A percentile compares a stretch with the other conserved stretches of the same genome.
Evolutionary conservation across 2,888 invertebrate genomes (phyloP).

Genomic region (Athalia rosae): DNA sequence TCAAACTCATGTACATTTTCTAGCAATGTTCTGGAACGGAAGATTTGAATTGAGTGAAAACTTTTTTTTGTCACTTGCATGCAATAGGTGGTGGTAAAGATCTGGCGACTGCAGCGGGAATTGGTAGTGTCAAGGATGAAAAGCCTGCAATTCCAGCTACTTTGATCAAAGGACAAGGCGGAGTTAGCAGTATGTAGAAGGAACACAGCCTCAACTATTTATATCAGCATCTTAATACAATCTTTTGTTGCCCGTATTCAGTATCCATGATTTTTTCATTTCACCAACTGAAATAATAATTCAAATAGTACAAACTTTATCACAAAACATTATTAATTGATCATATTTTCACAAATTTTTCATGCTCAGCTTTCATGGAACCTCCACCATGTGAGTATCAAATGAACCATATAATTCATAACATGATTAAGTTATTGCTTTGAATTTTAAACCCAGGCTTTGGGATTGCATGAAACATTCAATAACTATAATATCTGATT

Average conservation of each 20-base stretch:
- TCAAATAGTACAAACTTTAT: not conserved
- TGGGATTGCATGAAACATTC: no score
- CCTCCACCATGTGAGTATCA: conserved; percentile 36
- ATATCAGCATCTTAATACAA: not conserved
- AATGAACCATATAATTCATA: not conserved
- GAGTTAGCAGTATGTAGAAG: conserved; percentile 59
- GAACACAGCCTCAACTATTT: not conserved
- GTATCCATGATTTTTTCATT: not conserved
- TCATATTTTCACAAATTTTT: not conserved
- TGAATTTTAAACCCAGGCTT: not conserved
- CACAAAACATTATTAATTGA: not conserved
- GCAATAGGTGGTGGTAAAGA: conserved; percentile 88
- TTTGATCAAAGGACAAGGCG: conserved; percentile 61
- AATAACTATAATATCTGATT: no score
- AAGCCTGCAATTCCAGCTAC: conserved; percentile 64
- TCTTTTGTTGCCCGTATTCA: not conserved
- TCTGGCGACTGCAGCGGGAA: conserved; percentile 85
- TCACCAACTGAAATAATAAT: not conserved
- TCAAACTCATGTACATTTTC: no score
- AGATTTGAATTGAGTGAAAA: not conserved
- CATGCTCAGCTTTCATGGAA: conserved; percentile 39
- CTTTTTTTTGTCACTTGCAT: not conserved
- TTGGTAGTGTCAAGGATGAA: conserved; percentile 78
- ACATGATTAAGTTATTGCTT: not conserved
- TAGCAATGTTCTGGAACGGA: no score